Evolutionary conservation across 2,797 vertebrate species (phyloP), one percentile per base, ranked within the genome.

Genomic region (Phylloscopus collybita): DNA sequence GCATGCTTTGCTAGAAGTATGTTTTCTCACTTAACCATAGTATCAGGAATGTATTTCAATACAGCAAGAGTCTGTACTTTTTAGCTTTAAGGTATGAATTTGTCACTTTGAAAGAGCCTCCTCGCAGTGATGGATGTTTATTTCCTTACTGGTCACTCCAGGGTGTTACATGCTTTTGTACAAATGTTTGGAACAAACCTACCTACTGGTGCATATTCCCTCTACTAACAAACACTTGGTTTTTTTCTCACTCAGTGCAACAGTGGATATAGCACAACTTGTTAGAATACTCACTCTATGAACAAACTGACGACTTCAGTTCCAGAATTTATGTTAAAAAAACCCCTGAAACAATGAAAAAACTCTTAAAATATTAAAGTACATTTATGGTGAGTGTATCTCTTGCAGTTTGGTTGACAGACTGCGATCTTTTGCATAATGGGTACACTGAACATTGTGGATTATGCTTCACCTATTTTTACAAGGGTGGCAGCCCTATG

Each of bases 21-120:
- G n/a, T 34, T 73, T 82, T 67, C 57, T 73, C 4, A 5, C 67
- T 75, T 56, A 80, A 62, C 44, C 53, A 47, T 66, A 82, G 60
- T 21, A 73, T 25, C 1, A 15, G 59, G 30, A 79, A 79, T 22
- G 18, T 73, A 87, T 79, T 89, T 89, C 81, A 95, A 36, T 76
- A 76, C 34, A 82, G 49, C 25, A 91, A 85, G 16, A 61, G 62
- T 47, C 70, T n/a, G 44, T 50, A 65, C 21, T 51, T 91, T 53
- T 66, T 56, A 79, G 50, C 54, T 94, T 72, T 62, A 64, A 90
- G 66, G 54, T 75, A 82, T 36, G 85, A 54, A 87, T 81, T 25
- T 89, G 71, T 80, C 72, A 93, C 34, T 22, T 74, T 73, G 56
- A 80, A 91, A 92, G n/a, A 89, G 47, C n/a, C 42, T 82, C 38